Percentiles rank a stretch among this genome's conserved stretches.
Evolutionary conservation across 92 coral and sea anemone species (phyloP).

Genomic region (Diadumene lineata): DNA sequence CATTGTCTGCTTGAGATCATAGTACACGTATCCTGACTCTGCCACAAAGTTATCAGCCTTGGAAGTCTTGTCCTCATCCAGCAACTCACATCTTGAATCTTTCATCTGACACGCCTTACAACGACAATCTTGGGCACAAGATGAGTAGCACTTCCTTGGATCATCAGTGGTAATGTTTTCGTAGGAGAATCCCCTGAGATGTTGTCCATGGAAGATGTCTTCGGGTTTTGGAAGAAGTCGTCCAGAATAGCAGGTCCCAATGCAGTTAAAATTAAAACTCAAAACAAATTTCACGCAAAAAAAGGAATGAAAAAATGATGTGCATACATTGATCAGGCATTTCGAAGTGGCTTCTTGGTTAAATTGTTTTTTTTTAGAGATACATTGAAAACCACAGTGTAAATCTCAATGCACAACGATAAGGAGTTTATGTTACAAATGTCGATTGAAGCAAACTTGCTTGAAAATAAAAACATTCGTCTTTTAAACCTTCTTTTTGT

Average conservation of each 20-base stretch:
- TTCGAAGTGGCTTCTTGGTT: too few species aligned
- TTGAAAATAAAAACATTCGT: too few species aligned
- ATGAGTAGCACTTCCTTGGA: slow-evolving; percentile 33
- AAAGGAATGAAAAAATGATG: too few species aligned
- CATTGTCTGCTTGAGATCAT: slow-evolving; percentile 17
- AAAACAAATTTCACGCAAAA: too few species aligned
- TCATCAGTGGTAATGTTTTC: slow-evolving; percentile 37
- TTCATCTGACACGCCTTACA: slow-evolving; percentile 50
- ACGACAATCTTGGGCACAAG: slow-evolving; percentile 42
- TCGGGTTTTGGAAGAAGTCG: slow-evolving; percentile 28
- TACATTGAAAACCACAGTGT: too few species aligned
- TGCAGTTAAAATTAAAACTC: too few species aligned
- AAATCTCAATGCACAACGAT: too few species aligned
- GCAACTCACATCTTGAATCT: slow-evolving; percentile 41
- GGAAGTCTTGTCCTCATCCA: slow-evolving; percentile 46
- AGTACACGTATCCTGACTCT: slow-evolving; percentile 26
- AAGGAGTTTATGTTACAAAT: too few species aligned
- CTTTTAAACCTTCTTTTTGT: too few species aligned
- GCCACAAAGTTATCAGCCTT: slow-evolving; percentile 15
- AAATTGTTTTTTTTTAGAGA: too few species aligned
- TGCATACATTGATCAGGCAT: too few species aligned
- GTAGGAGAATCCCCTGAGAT: slow-evolving; percentile 34
- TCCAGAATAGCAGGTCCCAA: slow-evolving; percentile 41
- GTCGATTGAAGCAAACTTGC: too few species aligned
- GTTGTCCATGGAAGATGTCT: slow-evolving; percentile 27